Base-by-base conservation (phyloP, 2,888 invertebrate genomes). In the Drosophila lacicola region DNA sequence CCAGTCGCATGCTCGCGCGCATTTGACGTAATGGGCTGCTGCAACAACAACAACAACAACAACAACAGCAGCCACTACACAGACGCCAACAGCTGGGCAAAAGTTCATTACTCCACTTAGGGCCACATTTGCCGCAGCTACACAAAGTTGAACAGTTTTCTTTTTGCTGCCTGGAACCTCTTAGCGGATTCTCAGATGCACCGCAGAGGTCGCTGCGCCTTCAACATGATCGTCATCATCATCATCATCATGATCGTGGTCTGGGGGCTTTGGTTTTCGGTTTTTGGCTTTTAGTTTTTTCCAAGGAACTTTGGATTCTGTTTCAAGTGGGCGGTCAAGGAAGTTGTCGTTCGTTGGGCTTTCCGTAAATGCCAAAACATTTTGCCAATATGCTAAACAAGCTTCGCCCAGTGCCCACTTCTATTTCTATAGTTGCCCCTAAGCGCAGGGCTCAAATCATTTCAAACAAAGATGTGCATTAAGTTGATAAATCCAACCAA, bases 101-200 rank as follows among this genome's bases (percentile, higher is more conserved):
- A 72, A 86, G 85, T 86, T 86, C 85, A 86, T 86, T 88, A 86
- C 85, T 88, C 88, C 83, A 86, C 87, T 86, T 86, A 88, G 74
- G 72, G 74, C 67, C 60, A 66, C 76, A 58, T 72, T 78, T 70
- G 49, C 70, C 68, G 45, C 78, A 77, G 81, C 79, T 74, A 77
- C 77, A 73, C 78, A 80, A 73, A 74, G 80, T 80, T 80, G 74
- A 87, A 84, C 74, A 74, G 72, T 64, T 69, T 65, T 34, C 47
- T 25, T 42, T 36, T 37, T 50, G 49, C 25, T 36, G 45, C 44
- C n/a, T 64, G 75, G 17, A 56, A 50, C 33, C 49, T 66, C 57
- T 71, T 76, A 68, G 73, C 72, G 68, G 65, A 45, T 67, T 68
- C 68, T 76, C 41, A 51, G 56, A 66, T 60, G 37, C 53, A 57